phyloP scores from a whole-genome alignment of 2,888 invertebrate genomes.

The Drosophila falleni region DNA sequence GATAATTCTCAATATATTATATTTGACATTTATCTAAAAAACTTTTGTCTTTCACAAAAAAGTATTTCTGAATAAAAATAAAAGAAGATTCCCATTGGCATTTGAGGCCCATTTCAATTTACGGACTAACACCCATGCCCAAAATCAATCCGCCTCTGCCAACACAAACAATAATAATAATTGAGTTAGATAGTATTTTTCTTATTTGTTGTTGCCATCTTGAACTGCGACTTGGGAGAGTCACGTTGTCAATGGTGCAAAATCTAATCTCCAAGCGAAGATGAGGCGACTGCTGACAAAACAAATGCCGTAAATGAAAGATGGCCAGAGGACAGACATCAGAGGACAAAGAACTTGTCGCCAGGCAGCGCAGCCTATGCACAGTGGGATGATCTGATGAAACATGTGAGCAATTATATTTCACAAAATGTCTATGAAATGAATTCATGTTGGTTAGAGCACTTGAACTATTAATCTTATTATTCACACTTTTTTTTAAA shows the following conservation, averaged over 20 bases:
- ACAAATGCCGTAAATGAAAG: constrained; percentile 77
- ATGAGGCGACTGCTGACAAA: constrained; percentile 66
- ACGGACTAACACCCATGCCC: constrained; percentile 22
- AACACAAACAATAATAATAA: constrained; percentile 73
- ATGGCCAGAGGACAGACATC: constrained; percentile 52
- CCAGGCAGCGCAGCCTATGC: constrained; percentile 31
- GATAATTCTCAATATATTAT: background rate
- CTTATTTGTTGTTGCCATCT: constrained; percentile 37
- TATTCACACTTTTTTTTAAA: background rate
- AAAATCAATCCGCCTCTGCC: constrained; percentile 54
- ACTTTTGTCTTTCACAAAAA: background rate
- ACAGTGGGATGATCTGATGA: constrained; percentile 32
- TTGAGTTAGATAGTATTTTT: constrained; percentile 67
- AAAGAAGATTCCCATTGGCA: constrained; percentile 22
- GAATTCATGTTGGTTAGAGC: background rate
- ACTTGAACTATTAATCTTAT: background rate
- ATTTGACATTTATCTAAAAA: background rate
- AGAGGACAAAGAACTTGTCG: constrained; percentile 51
- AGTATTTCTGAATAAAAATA: background rate
- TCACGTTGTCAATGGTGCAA: constrained; percentile 64
- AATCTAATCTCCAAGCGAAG: constrained; percentile 69
- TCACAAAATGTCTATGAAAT: background rate
- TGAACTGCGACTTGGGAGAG: constrained; percentile 37
- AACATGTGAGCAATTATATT: background rate
- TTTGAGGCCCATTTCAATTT: constrained; percentile 54